Evolutionary conservation across 2,888 invertebrate species (phyloP), one percentile per base, ranked within the genome.

Genomic region (Neuroscelio doddi): DNA sequence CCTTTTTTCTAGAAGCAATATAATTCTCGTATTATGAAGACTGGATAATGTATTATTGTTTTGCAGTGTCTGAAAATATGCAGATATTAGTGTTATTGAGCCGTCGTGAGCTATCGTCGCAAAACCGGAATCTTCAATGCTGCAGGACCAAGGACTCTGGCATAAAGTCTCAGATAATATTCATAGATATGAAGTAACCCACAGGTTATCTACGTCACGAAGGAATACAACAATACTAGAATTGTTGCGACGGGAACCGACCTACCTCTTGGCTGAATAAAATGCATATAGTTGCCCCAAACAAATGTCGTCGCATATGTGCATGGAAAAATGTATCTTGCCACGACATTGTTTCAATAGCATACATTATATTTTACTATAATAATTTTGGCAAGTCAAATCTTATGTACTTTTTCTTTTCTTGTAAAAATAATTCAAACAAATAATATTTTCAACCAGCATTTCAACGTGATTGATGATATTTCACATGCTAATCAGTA

Each of bases 81-180:
- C 21, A 5, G 72, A 16, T 17, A 24, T 17, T 24, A 34, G n/a
- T 47, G 30, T 67, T 68, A 71, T 71, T 69, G 67, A 69, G 71
- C 64, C 66, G 62, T 69, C 57, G 66, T 64, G 56, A 58, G 61
- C 56, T 56, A 69, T 67, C 63, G 63, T 72, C 71, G 70, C 70
- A 69, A 70, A 71, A 70, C 73, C 62, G 69, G 67, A 67, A 73
- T 74, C 72, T 68, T 71, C 67, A 47, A 36, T 30, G 56, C 44
- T 30, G 55, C 53, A 52, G 53, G 71, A 70, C 72, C 75, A 72
- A 64, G 69, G 74, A 68, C 70, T 64, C 68, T 42, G 55, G 69
- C 69, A 67, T 73, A 75, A 75, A 73, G 65, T 64, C 65, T 44
- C 64, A 73, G 76, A 78, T 77, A 72, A 74, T 75, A 73, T 71